phyloP scores from a whole-genome alignment of 2,113 vertebrate species.

The Thermophis baileyi region DNA sequence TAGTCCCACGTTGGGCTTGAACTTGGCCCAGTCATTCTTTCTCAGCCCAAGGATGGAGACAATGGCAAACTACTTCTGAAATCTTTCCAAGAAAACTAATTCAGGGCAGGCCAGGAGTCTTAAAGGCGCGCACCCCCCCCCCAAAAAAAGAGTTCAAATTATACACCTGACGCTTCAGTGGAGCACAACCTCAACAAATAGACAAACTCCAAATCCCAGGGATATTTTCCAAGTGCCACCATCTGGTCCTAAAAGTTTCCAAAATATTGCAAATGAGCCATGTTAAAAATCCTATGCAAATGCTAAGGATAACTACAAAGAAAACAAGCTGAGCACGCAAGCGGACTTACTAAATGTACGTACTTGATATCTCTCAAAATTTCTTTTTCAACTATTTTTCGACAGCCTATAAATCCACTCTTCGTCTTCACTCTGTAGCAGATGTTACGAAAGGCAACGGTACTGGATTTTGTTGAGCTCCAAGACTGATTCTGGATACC shows the following conservation, averaged over 20 bases:
- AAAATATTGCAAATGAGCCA: not conserved
- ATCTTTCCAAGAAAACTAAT: not conserved
- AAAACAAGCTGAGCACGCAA: not conserved
- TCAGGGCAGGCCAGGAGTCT: not conserved
- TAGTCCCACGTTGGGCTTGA: not conserved
- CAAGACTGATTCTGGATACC: not conserved
- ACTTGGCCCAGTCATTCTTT: not conserved
- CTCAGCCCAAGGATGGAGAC: not conserved
- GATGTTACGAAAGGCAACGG: constrained; percentile 72
- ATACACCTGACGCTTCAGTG: not conserved
- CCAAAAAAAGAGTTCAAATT: not conserved
- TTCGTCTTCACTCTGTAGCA: constrained; percentile 67
- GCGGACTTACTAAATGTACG: constrained; percentile 22
- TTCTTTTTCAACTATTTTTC: constrained; percentile 57
- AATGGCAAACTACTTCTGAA: not conserved
- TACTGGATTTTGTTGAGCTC: not conserved
- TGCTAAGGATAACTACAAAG: not conserved
- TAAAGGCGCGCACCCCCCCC: not conserved
- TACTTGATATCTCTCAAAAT: constrained; percentile 73
- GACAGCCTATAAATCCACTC: constrained; percentile 49
- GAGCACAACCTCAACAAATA: not conserved
- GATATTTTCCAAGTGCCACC: not conserved
- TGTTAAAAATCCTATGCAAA: not conserved
- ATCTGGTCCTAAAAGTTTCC: not conserved
- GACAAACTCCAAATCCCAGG: not conserved